These are phyloP conservation scores for Petrocephalus microphthalmus DNA, from an alignment of 2,113 vertebrate species.

Conservation along the genomic window DNA sequence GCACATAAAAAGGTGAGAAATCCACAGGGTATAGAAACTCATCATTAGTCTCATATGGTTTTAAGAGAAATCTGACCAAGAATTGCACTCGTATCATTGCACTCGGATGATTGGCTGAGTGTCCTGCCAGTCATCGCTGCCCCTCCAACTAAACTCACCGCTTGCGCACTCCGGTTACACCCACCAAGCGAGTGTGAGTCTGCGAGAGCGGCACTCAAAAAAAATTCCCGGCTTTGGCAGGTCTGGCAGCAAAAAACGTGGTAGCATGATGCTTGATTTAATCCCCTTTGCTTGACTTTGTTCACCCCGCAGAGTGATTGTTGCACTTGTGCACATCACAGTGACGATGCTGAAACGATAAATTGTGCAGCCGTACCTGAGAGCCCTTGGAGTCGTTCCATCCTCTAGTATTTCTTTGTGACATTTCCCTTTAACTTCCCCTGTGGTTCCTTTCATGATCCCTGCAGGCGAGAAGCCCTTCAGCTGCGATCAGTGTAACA, in stretches of 20 bases:
- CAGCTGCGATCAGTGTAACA: slow-evolving; percentile 95
- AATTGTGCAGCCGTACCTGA: background rate
- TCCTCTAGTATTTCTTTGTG: background rate
- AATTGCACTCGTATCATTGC: no score
- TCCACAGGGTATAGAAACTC: no score
- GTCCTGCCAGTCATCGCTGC: no score
- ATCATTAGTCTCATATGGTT: no score
- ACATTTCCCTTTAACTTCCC: background rate
- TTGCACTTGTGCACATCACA: background rate
- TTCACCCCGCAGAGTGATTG: background rate
- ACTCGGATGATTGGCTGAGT: no score
- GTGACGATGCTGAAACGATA: background rate
- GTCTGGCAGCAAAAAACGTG: background rate
- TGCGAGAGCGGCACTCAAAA: no score
- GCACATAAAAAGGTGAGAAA: no score
- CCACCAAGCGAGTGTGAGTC: no score
- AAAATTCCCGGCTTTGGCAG: no score
- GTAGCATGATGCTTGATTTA: background rate
- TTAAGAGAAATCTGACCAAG: no score
- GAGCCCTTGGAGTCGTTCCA: background rate
- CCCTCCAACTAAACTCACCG: no score
- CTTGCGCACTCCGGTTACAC: no score
- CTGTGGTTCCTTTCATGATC: background rate
- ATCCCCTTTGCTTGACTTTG: background rate
- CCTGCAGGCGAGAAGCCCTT: slow-evolving; percentile 90